Evolutionary conservation across 2,888 invertebrate species (phyloP).

Genomic region (Phrixothrix hirtus): DNA sequence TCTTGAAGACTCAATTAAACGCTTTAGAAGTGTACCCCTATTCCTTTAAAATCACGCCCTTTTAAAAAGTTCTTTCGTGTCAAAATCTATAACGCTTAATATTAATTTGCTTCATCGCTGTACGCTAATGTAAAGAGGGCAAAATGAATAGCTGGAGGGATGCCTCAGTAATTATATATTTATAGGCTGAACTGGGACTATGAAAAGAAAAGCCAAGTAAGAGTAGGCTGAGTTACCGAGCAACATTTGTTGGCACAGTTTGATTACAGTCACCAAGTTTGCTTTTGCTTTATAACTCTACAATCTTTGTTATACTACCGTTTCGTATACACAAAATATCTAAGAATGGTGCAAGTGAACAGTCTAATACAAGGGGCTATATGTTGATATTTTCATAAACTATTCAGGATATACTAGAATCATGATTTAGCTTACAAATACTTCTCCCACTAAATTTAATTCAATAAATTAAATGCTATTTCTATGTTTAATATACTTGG

Average conservation of each 20-base stretch:
- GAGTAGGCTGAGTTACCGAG: conserved; percentile 24
- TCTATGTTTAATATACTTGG: too few relatives aligned
- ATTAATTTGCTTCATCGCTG: conserved; percentile 20
- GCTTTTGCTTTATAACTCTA: conserved; percentile 16
- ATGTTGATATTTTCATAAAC: neutral
- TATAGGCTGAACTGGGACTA: conserved; percentile 30
- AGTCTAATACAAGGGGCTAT: too few relatives aligned
- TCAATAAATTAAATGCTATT: too few relatives aligned
- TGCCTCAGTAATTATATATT: conserved; percentile 32
- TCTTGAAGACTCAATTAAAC: conserved; percentile 21
- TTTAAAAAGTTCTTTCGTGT: conserved; percentile 16
- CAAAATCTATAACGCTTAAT: conserved; percentile 21
- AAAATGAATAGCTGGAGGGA: conserved; percentile 26
- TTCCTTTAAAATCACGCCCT: conserved; percentile 8
- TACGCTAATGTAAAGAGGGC: conserved; percentile 9
- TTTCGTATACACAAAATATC: too few relatives aligned
- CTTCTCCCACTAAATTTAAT: too few relatives aligned
- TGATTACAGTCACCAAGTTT: conserved; percentile 21
- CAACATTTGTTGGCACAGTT: conserved; percentile 21
- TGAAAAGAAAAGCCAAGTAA: conserved; percentile 27
- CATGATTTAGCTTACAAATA: neutral
- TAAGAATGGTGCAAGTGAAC: too few relatives aligned
- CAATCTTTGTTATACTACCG: conserved; percentile 18
- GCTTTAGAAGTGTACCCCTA: conserved; percentile 10
- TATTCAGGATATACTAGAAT: neutral